These are phyloP conservation scores for Andrena minutula DNA, from an alignment of 2,888 invertebrate species.

Conservation along the genomic window DNA sequence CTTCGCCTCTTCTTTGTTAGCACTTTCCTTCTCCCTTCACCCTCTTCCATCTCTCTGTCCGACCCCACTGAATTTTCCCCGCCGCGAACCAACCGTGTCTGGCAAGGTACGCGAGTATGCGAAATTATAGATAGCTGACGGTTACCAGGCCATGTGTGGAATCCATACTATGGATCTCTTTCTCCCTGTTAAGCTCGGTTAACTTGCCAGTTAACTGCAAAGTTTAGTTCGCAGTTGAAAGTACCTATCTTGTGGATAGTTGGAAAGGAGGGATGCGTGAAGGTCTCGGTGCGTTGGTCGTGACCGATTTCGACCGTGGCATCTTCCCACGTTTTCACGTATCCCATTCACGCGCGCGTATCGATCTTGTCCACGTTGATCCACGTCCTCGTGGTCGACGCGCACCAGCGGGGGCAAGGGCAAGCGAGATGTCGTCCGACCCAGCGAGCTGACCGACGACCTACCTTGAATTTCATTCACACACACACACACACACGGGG, in stretches of 20 bases:
- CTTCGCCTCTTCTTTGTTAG: constrained; percentile 17
- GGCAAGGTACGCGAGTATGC: neutral
- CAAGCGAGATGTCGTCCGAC: constrained; percentile 66
- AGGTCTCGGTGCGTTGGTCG: constrained; percentile 26
- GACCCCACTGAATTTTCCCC: constrained; percentile 20
- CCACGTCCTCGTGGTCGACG: constrained; percentile 53
- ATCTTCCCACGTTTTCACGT: constrained; percentile 79
- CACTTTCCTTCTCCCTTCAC: constrained; percentile 30
- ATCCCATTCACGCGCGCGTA: constrained; percentile 55
- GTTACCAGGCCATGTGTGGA: neutral
- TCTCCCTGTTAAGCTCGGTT: neutral
- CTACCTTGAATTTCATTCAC: constrained; percentile 78
- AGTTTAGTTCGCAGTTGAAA: too few relatives aligned
- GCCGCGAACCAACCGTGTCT: neutral
- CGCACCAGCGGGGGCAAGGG: constrained; percentile 62
- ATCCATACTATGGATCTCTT: neutral
- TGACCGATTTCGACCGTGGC: constrained; percentile 75
- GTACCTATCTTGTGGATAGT: too few relatives aligned
- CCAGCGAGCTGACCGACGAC: constrained; percentile 71
- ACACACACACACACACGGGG: constrained; percentile 72
- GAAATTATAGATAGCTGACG: too few relatives aligned
- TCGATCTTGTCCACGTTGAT: constrained; percentile 65
- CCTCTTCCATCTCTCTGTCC: constrained; percentile 8
- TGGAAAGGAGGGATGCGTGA: neutral
- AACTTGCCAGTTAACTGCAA: neutral